Conservation (phyloP, 1,140 invertebrate species). For the Diploscapter pachys region DNA sequence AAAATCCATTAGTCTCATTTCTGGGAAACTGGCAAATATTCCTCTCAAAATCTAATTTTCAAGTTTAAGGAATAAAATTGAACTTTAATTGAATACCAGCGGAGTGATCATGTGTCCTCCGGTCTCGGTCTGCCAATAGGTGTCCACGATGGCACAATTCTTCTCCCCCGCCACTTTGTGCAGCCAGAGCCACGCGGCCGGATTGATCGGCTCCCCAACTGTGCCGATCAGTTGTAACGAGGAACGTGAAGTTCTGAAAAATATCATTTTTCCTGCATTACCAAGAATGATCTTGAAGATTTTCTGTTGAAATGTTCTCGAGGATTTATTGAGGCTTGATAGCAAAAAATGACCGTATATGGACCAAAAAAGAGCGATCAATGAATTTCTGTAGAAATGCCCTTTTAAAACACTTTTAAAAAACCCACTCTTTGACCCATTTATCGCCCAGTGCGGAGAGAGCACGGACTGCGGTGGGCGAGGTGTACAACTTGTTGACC, state of each 20-base stretch:
- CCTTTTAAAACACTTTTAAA: too few species aligned
- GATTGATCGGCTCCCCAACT: conserved; percentile 94
- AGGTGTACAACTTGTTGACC: conserved; percentile 90
- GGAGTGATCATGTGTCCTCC: conserved; percentile 62
- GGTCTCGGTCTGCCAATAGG: conserved; percentile 99
- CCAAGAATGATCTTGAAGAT: too few species aligned
- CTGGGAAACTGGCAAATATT: too few species aligned
- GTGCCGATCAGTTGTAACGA: conserved; percentile 72
- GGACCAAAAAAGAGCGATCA: too few species aligned
- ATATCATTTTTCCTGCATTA: background rate
- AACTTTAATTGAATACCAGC: background rate
- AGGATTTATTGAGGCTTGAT: too few species aligned
- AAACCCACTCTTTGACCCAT: conserved; percentile 63
- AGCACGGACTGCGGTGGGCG: conserved; percentile 90
- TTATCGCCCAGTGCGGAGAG: conserved; percentile 80
- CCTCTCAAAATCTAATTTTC: too few species aligned
- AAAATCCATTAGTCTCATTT: too few species aligned
- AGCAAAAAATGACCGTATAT: too few species aligned
- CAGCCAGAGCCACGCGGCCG: conserved; percentile 97
- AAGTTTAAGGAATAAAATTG: background rate
- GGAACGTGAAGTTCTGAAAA: conserved; percentile 15
- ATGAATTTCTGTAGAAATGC: too few species aligned
- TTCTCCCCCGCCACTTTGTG: conserved; percentile 74
- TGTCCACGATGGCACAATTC: conserved; percentile 79
- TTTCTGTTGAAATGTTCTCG: too few species aligned